Evolutionary conservation across 2,113 vertebrate species (phyloP).

Genomic region (Gopherus flavomarginatus): DNA sequence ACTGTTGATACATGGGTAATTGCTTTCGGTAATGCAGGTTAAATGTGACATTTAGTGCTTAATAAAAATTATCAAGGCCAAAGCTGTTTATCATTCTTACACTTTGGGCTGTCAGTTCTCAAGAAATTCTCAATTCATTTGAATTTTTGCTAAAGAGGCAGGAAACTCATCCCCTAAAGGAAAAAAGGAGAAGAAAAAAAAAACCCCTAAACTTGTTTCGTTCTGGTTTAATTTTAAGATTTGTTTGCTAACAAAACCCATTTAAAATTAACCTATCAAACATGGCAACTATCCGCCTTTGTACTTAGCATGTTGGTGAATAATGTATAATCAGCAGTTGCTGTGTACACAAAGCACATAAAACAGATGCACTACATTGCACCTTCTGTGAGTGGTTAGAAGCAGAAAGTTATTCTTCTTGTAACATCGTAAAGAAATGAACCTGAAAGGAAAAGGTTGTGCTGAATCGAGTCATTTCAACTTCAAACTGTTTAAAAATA

Average conservation of each 20-base stretch:
- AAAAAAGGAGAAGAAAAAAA: not conserved
- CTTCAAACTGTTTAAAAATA: not conserved
- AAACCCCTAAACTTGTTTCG: not conserved
- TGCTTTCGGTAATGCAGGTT: constrained; percentile 94
- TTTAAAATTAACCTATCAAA: constrained; percentile 57
- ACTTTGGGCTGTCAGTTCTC: constrained; percentile 84
- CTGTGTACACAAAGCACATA: not conserved
- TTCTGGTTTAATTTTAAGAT: constrained; percentile 43
- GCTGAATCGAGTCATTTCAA: not conserved
- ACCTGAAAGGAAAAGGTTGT: not conserved
- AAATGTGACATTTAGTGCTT: constrained; percentile 95
- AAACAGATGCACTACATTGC: not conserved
- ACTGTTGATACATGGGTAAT: constrained; percentile 92
- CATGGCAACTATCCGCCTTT: not conserved
- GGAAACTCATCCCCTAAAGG: not conserved
- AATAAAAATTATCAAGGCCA: constrained; percentile 92
- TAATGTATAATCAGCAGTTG: constrained; percentile 32
- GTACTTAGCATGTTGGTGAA: not conserved
- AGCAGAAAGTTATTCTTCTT: constrained; percentile 13
- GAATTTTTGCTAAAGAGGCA: constrained; percentile 65
- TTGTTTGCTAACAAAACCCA: constrained; percentile 39
- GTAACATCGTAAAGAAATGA: not conserved
- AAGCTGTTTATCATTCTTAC: constrained; percentile 91
- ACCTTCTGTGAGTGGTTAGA: constrained; percentile 10
- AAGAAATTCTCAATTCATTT: constrained; percentile 79